Conservation (phyloP, 2,113 vertebrate genomes). For the Tricholaema leucomelas region DNA sequence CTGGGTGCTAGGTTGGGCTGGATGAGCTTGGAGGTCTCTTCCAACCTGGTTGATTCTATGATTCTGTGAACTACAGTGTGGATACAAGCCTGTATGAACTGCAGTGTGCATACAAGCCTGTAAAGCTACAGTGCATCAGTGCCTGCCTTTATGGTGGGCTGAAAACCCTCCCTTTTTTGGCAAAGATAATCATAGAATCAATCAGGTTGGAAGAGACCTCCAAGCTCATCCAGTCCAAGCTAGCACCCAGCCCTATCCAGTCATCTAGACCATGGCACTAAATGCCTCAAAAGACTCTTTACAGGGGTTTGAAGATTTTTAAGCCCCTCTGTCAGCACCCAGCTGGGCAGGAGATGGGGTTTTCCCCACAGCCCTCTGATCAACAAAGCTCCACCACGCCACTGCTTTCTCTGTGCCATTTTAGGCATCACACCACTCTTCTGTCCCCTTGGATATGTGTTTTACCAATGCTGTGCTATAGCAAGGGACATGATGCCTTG, state of each 20-base stretch:
- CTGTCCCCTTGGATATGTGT: rapidly evolving
- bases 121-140: neutral
- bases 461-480: neutral
- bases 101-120: neutral
- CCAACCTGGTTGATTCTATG: too few species aligned
- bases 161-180: neutral
- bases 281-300: neutral
- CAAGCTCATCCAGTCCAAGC: too few species aligned
- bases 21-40: too few species aligned
- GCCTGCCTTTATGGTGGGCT: neutral
- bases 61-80: too few species aligned
- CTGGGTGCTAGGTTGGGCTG: too few species aligned
- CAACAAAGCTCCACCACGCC: neutral
- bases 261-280: too few species aligned
- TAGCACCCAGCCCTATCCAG: too few species aligned
- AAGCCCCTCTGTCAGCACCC: neutral
- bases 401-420: neutral
- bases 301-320: neutral
- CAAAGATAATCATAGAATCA: neutral
- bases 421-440: neutral
- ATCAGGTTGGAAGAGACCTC: too few species aligned
- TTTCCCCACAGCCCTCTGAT: neutral
- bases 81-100: neutral
- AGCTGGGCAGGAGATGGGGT: neutral
- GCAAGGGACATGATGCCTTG: neutral